Evolutionary conservation across 2,797 vertebrate genomes (phyloP).

Genomic region (Acrossocheilus fasciatus): DNA sequence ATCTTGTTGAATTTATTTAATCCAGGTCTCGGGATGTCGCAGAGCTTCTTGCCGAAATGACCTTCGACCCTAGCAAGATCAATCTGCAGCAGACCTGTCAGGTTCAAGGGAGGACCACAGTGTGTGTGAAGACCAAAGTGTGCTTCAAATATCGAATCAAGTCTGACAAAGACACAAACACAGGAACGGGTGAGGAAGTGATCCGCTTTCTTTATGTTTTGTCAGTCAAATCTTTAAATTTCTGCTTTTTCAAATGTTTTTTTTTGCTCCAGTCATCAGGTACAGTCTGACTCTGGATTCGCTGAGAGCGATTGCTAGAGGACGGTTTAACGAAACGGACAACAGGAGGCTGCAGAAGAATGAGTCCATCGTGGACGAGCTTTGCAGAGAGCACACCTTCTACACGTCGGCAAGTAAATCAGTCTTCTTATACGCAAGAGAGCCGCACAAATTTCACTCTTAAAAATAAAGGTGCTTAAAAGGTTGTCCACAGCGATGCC

Average conservation of each 20-base stretch:
- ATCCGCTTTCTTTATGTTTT: too few relatives aligned
- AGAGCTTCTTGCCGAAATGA: conserved; percentile 86
- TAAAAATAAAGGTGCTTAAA: neutral
- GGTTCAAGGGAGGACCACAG: conserved; percentile 76
- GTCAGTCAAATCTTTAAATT: too few relatives aligned
- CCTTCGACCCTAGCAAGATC: conserved; percentile 86
- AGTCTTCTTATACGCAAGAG: conserved; percentile 62
- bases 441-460: neutral
- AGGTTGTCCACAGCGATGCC: neutral
- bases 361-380: conserved; percentile 70
- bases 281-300: conserved; percentile 88
- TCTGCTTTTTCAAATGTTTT: neutral
- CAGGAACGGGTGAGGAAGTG: conserved; percentile 12
- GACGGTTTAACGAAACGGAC: conserved; percentile 78
- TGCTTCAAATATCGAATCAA: conserved; percentile 88
- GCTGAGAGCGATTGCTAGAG: conserved; percentile 86
- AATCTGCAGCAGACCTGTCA: conserved; percentile 91
- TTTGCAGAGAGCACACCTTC: conserved; percentile 83
- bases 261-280: conserved; percentile 72
- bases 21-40: conserved; percentile 94
- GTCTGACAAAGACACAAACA: conserved; percentile 75
- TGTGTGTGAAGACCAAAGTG: conserved; percentile 83
- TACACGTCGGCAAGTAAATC: conserved; percentile 96
- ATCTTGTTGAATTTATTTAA: conserved; percentile 23
- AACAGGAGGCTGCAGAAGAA: conserved; percentile 82